These are phyloP conservation scores for Lampris incognitus DNA, from an alignment of 2,113 vertebrate genomes.

Conservation along the genomic window DNA sequence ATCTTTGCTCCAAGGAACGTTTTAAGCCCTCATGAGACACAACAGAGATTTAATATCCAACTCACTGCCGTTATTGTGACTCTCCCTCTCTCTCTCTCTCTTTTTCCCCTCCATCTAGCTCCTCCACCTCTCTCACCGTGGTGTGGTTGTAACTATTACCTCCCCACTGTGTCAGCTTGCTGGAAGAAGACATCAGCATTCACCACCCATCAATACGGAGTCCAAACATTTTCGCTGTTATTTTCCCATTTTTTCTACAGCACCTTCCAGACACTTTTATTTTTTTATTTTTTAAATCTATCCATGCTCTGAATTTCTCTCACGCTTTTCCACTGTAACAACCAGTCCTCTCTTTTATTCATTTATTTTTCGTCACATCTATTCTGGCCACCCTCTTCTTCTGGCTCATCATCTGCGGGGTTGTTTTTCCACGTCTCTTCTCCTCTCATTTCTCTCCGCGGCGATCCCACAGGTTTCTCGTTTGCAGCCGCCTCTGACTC, in stretches of 20 bases:
- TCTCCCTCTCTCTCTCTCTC: constrained; percentile 19
- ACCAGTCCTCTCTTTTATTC: constrained; percentile 12
- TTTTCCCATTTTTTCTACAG: constrained; percentile 14
- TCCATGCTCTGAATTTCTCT: no score
- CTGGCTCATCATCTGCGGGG: neutral
- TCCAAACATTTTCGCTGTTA: constrained; percentile 32
- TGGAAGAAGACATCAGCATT: constrained; percentile 53
- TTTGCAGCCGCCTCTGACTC: constrained; percentile 5
- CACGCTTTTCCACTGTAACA: neutral
- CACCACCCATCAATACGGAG: constrained; percentile 41
- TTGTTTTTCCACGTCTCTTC: neutral
- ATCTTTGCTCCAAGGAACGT: neutral
- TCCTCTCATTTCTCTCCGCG: neutral
- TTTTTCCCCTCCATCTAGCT: neutral
- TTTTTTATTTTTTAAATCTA: neutral
- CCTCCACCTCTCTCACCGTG: constrained; percentile 19
- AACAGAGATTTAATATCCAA: constrained; percentile 3
- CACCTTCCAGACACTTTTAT: neutral
- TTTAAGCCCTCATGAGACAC: neutral
- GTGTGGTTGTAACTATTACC: constrained; percentile 23
- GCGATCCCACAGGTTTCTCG: constrained; percentile 1
- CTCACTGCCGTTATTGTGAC: neutral
- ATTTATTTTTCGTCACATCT: constrained; percentile 3
- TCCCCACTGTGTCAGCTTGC: constrained; percentile 26
- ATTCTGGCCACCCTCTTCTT: neutral